Evolutionary conservation across 2,888 invertebrate species (phyloP), one percentile per base, ranked within the genome.

Genomic region (Podotricha telesiphe): DNA sequence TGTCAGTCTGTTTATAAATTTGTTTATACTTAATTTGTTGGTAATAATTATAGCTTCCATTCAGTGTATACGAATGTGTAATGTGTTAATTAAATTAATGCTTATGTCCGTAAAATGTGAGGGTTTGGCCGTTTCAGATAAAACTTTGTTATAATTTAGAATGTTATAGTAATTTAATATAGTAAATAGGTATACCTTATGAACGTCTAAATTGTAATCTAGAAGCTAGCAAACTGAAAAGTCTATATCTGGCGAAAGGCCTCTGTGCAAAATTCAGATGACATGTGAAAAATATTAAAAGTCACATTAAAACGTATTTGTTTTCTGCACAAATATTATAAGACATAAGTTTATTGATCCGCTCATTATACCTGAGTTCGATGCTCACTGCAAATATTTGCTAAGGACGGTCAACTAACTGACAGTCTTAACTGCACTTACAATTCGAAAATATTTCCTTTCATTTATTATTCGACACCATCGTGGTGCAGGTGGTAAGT

Each of bases 1-100:
- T 81, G 79, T 80, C 77, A 78, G 75, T 77, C 74, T 70, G 75
- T 76, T 73, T 76, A 75, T 78, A 80, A 79, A 80, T 76, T 70
- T 69, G 62, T 67, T 63, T 65, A 40, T 68, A 62, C 55, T 68
- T 68, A 72, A 68, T 58, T 34, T 37, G 11, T 53, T 10, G 28
- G 3, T 53, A 51, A n/a, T n/a, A n/a, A n/a, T n/a, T n/a, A n/a
- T n/a, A n/a, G n/a, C 22, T 3, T 42, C 1, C 4, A 13, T 28
- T 4, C 28, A 42, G 42, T 42, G 8, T 8, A 13, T 13, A 42
- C 13, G 11, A 2, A 42, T 13, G 42, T 42, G 13, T 13, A 42
- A 42, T 42, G 42, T 13, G 37, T 37, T 37, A 8, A 42, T 42
- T 42, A 13, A 42, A 42, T 42, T 42, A 42, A 42, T 42, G 11